Evolutionary conservation across 2,888 invertebrate species (phyloP), one percentile per base, ranked within the genome.

Genomic region (Troides helena): DNA sequence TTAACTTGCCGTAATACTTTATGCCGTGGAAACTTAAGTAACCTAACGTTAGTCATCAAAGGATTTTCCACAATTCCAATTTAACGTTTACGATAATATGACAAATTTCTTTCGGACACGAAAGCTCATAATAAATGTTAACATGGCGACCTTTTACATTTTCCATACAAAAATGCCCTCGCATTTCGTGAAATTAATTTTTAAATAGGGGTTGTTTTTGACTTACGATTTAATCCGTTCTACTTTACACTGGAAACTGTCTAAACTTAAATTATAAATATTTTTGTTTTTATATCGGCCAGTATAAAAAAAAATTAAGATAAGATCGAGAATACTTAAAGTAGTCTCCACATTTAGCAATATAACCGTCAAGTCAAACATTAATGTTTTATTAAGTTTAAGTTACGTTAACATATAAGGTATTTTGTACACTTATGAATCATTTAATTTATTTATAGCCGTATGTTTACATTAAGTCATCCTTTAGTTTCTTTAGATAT

Each of bases 61-160:
- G 69, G 69, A 43, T 66, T 69, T 69, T 65, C 69, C 69, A 62
- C 50, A 66, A 57, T 57, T 65, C 62, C 65, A 62, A 65, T 66
- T 21, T n/a, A 12, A 62, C 50, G 25, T 66, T 66, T 66, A 62
- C 59, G 53, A 53, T 66, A 53, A 50, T 66, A 60, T 53, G 59
- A 67, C 25, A 53, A 66, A 66, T 66, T 63, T 66, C 58, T 12
- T 50, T 66, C 25, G 21, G 36, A 59, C 66, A 70, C 70, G 66
- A 70, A 14, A 70, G 25, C 53, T 36, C 21, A 57, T 58, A 57
- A 69, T 65, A 65, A 61, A 60, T 50, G 18, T 25, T 50, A 60
- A 60, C 53, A 30, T 61, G 56, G 7, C 46, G n/a, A 23, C 43
- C 14, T 46, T 50, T 10, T 39, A 39, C 39, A 39, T 8, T 39